Evolutionary conservation across 1,140 invertebrate species (phyloP).

Genomic region (Drosophila funebris): DNA sequence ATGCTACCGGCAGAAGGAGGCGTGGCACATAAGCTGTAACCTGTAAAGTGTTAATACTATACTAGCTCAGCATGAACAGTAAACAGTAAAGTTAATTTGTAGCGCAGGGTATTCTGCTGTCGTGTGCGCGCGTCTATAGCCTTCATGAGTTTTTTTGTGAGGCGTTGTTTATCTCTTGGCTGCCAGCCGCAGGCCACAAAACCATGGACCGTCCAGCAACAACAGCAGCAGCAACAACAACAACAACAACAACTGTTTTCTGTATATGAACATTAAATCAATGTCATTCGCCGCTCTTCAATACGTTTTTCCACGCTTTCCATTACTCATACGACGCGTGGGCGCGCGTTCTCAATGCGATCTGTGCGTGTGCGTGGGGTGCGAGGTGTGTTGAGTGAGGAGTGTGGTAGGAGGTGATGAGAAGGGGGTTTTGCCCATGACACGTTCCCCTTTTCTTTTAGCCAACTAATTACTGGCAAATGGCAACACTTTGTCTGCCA

Average conservation of each 20-base stretch:
- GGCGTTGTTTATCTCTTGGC: constrained; percentile 1
- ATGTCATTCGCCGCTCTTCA: constrained; percentile 70
- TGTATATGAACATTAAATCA: constrained; percentile 67
- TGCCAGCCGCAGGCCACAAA: constrained; percentile 20
- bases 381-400: background rate
- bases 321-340: constrained; percentile 72
- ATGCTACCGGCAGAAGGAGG: too few species aligned
- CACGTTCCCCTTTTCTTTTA: constrained; percentile 22
- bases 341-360: constrained; percentile 12
- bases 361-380: constrained; percentile 33
- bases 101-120: too few species aligned
- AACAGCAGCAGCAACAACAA: constrained; percentile 2
- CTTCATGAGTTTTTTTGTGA: too few species aligned
- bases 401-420: background rate
- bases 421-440: constrained; percentile 46
- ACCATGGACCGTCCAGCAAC: constrained; percentile 13
- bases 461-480: background rate
- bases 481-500: constrained; percentile 55
- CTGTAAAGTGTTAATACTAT: too few species aligned
- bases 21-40: too few species aligned
- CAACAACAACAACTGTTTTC: constrained; percentile 7
- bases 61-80: too few species aligned
- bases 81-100: too few species aligned
- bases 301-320: constrained; percentile 46
- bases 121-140: too few species aligned